Base-by-base conservation (phyloP, 2,888 invertebrate species). In the Cenopis cana region DNA sequence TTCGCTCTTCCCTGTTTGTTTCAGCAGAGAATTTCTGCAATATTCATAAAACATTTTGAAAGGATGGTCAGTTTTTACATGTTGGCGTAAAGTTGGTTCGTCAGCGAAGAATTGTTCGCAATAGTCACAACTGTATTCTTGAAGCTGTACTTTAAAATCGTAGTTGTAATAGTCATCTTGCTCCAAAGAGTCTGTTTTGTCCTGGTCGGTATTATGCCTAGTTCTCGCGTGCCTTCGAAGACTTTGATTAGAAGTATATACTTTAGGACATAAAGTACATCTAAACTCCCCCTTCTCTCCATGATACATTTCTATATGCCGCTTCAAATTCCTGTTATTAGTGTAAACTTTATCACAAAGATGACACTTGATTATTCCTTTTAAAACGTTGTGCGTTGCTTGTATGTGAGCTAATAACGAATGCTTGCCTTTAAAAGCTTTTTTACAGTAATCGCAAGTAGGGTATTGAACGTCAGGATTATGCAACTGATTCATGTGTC, bases 21-120 rank as follows among this genome's bases (percentile, higher is more conserved):
- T 85, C 2, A 87, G 33, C 0, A 91, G 74, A 0, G 82, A 83
- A 14, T 80, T 82, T 56, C 78, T 88, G 75, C 92, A 91, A 50
- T 90, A 90, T 12, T 82, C 79, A 49, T 91, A 90, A 61, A 90
- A 92, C 0, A 77, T 79, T 62, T 88, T 82, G 14, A 92, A 91
- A 0, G 88, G 78, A 74, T 92, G 91, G 0, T 86, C 82, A 0
- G 60, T 68, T 76, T 90, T 91, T 0, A 91, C 76, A 64, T 92
- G 91, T 6, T 82, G 83, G 0, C 91, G 76, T 12, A 92, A 72
- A 0, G 69, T 14, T 0, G 78, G 70, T 68, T 91, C 91, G 9
- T 82, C 79, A 0, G 78, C 77, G 46, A 85, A 92, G 0, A 50
- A 52, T 12, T 78, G 79, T 0, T 81, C 75, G 59, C 91, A 92